These are phyloP conservation scores for Arenicola marina DNA, from an alignment of 2,888 invertebrate species.

Conservation along the genomic window DNA sequence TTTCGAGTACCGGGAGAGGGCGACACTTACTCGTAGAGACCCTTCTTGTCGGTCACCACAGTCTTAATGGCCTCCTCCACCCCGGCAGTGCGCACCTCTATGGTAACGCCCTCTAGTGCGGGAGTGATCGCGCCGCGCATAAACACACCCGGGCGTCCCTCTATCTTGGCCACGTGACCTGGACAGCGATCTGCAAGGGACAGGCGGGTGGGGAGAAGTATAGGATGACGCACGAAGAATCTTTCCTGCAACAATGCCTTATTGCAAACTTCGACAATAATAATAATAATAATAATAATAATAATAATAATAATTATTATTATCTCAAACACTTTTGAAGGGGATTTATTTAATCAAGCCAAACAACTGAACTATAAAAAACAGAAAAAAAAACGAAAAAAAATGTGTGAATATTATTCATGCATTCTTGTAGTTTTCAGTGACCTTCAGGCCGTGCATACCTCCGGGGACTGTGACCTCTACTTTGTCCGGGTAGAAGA, in stretches of 20 bases:
- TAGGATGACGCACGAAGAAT: too few relatives aligned
- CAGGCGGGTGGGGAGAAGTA: neutral
- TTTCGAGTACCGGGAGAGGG: too few relatives aligned
- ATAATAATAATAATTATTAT: neutral
- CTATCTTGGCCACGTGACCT: constrained; percentile 42
- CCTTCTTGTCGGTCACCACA: constrained; percentile 69
- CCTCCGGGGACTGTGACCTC: constrained; percentile 67
- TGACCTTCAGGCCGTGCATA: too few relatives aligned
- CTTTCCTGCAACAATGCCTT: neutral
- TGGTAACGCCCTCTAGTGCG: constrained; percentile 59
- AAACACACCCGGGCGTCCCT: constrained; percentile 54
- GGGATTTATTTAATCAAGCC: too few relatives aligned
- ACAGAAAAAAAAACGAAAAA: too few relatives aligned
- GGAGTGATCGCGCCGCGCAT: constrained; percentile 71
- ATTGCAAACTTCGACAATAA: neutral
- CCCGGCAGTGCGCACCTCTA: constrained; percentile 51
- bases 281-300: too few relatives aligned
- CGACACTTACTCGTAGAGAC: constrained; percentile 68
- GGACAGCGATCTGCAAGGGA: constrained; percentile 44
- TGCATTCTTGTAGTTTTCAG: too few relatives aligned
- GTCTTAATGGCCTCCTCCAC: constrained; percentile 45
- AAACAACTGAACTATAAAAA: too few relatives aligned
- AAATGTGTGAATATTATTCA: too few relatives aligned
- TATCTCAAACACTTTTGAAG: too few relatives aligned
- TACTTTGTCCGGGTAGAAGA: constrained; percentile 72